Percentiles rank a stretch among this genome's conserved stretches.
Conservation (phyloP, 2,888 invertebrate species). For the Netelia inedita region DNA sequence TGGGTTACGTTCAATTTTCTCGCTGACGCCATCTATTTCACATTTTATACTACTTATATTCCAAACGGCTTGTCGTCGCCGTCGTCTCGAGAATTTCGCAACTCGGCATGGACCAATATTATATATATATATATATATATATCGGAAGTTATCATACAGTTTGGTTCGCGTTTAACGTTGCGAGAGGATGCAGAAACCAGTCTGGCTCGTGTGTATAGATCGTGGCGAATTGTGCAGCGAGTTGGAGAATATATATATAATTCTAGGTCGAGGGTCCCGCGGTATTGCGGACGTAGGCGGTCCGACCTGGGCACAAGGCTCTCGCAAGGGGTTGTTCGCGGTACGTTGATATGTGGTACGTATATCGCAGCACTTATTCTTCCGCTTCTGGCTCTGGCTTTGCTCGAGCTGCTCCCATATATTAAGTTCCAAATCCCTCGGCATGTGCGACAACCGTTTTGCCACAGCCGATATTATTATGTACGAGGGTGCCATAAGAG, state of each 20-base stretch:
- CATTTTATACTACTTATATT: slow-evolving; percentile 29
- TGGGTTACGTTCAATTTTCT: slow-evolving; percentile 45
- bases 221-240: not conserved
- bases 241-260: slow-evolving; percentile 19
- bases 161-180: slow-evolving; percentile 1
- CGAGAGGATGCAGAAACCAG: slow-evolving; percentile 19
- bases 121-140: not conserved
- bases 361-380: not conserved
- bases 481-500: too few species aligned
- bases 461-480: too few species aligned
- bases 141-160: slow-evolving; percentile 42
- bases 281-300: slow-evolving; percentile 54
- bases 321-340: not conserved
- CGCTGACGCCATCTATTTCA: slow-evolving; percentile 49
- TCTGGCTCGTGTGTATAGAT: not conserved
- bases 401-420: not conserved
- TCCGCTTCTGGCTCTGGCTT: not conserved
- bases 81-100: slow-evolving; percentile 48
- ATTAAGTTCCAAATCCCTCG: not conserved
- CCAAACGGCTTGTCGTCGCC: not conserved
- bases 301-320: slow-evolving; percentile 37
- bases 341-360: not conserved
- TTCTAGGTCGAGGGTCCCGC: slow-evolving; percentile 56
- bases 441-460: not conserved
- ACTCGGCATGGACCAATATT: not conserved